A percentile compares a stretch with the other conserved stretches of the same genome.
Conservation (phyloP, 2,113 vertebrate genomes). For the rat (Rattus norvegicus) region GRCr8 NC_086032.1:4682001-4682500, state of each 20-base stretch:
- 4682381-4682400: too few species aligned
- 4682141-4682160: neutral
- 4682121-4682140: conserved; percentile 11
- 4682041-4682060: conserved; percentile 21
- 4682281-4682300: too few species aligned
- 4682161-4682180: conserved; percentile 4
- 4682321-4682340: too few species aligned
- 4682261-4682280: too few species aligned
- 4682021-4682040: neutral
- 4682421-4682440: conserved; percentile 35
- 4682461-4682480: neutral
- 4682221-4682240: conserved; percentile 7
- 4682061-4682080: conserved; percentile 28
- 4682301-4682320: too few species aligned
- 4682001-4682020: conserved; percentile 8
- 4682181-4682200: neutral
- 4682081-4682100: neutral
- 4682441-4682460: neutral
- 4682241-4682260: too few species aligned
- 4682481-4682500: neutral
- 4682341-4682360: too few species aligned
- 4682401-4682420: too few species aligned
- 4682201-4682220: conserved; percentile 11
- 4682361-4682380: too few species aligned
- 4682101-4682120: neutral